phyloP scores from a whole-genome alignment of 2,888 invertebrate genomes.

The Trisateles emortualis region DNA sequence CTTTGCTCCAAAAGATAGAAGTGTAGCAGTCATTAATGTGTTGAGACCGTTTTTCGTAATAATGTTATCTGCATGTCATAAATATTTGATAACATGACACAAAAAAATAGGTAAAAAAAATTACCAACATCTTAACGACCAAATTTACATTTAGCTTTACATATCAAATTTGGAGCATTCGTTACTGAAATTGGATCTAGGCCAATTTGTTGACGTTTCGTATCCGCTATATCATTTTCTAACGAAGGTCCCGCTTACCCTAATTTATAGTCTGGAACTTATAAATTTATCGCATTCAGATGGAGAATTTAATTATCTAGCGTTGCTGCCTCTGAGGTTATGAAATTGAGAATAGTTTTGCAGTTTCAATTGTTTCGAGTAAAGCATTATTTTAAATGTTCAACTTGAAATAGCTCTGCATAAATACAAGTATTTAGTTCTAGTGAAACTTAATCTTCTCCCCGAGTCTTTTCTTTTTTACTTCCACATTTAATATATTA shows the following conservation, averaged over 20 bases:
- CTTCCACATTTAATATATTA: too few relatives aligned
- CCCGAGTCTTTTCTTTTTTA: too few relatives aligned
- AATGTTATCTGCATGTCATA: background rate
- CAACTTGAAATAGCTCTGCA: too few relatives aligned
- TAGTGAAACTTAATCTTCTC: too few relatives aligned
- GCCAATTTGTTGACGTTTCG: conserved; percentile 35
- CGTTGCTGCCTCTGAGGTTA: conserved; percentile 6
- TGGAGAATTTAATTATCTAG: conserved; percentile 16
- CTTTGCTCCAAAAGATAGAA: background rate
- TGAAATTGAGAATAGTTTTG: conserved; percentile 12
- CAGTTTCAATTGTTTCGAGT: conserved; percentile 11
- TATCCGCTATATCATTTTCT: conserved; percentile 24
- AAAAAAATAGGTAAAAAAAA: background rate
- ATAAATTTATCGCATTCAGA: conserved; percentile 23
- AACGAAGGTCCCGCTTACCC: conserved; percentile 5
- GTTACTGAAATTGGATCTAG: conserved; percentile 19
- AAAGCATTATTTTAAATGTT: background rate
- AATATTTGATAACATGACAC: too few relatives aligned
- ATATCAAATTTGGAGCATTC: background rate
- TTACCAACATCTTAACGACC: background rate
- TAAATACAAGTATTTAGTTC: too few relatives aligned
- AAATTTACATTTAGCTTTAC: background rate
- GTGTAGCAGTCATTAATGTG: background rate
- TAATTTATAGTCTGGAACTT: conserved; percentile 19
- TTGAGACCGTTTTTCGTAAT: background rate